These are phyloP conservation scores for Philhelius pedissequus DNA, from an alignment of 2,888 invertebrate species.

Conservation along the genomic window DNA sequence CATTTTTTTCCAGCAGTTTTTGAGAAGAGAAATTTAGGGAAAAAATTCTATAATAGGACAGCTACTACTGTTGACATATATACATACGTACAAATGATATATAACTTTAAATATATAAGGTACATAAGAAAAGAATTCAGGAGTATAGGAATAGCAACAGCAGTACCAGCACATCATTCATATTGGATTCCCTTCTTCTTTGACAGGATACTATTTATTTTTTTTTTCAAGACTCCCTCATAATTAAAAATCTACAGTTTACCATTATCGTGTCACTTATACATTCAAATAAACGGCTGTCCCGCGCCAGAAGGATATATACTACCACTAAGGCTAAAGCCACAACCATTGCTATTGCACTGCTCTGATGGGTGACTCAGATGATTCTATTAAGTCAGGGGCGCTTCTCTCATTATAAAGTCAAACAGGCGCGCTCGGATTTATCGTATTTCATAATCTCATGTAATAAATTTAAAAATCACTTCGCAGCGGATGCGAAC, in stretches of 20 bases:
- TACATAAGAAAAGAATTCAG: slow-evolving; percentile 10
- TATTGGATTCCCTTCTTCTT: slow-evolving; percentile 60
- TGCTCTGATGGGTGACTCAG: slow-evolving; percentile 30
- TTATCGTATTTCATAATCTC: not conserved
- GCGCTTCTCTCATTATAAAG: not conserved
- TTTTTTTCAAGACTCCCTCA: slow-evolving; percentile 69
- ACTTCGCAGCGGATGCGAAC: too few relatives aligned
- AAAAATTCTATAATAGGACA: slow-evolving; percentile 40
- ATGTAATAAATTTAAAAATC: too few relatives aligned
- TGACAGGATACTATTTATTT: not conserved
- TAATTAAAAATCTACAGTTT: slow-evolving; percentile 72
- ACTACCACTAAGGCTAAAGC: slow-evolving; percentile 16
- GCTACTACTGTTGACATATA: not conserved
- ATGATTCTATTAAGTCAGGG: not conserved
- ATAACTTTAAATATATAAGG: not conserved
- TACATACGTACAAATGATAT: not conserved
- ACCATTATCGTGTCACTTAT: slow-evolving; percentile 67
- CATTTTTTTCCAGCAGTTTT: slow-evolving; percentile 44
- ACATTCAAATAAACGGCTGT: slow-evolving; percentile 58
- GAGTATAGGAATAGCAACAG: not conserved
- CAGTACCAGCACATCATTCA: slow-evolving; percentile 49
- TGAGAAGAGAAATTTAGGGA: slow-evolving; percentile 39
- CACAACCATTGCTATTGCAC: slow-evolving; percentile 31
- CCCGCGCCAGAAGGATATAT: slow-evolving; percentile 34
- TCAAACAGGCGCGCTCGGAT: not conserved